These are phyloP conservation scores for Cerceris ruficornis DNA, from an alignment of 2,888 invertebrate genomes.

Conservation along the genomic window DNA sequence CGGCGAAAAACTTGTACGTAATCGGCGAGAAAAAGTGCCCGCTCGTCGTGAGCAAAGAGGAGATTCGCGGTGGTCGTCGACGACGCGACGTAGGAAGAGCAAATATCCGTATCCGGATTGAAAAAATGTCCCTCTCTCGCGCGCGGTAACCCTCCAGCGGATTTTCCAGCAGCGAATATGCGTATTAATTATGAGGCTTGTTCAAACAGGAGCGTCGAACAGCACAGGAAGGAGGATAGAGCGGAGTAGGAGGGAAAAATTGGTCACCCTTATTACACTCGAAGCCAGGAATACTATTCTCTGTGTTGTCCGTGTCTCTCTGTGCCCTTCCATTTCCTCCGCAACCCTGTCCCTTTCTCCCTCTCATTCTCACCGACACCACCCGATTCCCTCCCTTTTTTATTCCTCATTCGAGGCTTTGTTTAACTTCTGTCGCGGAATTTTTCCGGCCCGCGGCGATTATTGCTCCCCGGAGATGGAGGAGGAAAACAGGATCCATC, in stretches of 20 bases:
- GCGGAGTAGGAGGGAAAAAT: slow-evolving; percentile 46
- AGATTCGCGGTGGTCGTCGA: slow-evolving; percentile 41
- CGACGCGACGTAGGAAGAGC: slow-evolving; percentile 45
- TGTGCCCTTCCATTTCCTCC: slow-evolving; percentile 5
- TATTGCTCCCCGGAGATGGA: slow-evolving; percentile 78
- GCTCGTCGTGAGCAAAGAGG: slow-evolving; percentile 11
- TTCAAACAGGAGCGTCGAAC: slow-evolving; percentile 76
- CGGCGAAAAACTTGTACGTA: too few species aligned
- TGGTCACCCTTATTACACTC: slow-evolving; percentile 73
- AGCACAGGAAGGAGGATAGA: slow-evolving; percentile 54
- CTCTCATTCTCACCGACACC: slow-evolving; percentile 28
- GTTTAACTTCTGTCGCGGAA: slow-evolving; percentile 80
- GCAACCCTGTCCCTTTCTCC: slow-evolving; percentile 13
- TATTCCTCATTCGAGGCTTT: slow-evolving; percentile 73
- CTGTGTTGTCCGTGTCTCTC: slow-evolving; percentile 34
- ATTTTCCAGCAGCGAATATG: slow-evolving; percentile 72
- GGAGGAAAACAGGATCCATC: slow-evolving; percentile 53
- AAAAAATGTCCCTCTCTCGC: slow-evolving; percentile 63
- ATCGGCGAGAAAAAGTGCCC: too few species aligned
- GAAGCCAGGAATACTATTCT: slow-evolving; percentile 48
- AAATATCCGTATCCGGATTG: slow-evolving; percentile 57
- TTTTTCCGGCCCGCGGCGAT: slow-evolving; percentile 75
- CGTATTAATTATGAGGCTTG: slow-evolving; percentile 81
- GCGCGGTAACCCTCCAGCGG: slow-evolving; percentile 36
- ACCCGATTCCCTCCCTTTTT: slow-evolving; percentile 46